Percentiles rank a stretch among this genome's conserved stretches.
Evolutionary conservation across 2,888 invertebrate genomes (phyloP).

Genomic region (Danaus chrysippus): DNA sequence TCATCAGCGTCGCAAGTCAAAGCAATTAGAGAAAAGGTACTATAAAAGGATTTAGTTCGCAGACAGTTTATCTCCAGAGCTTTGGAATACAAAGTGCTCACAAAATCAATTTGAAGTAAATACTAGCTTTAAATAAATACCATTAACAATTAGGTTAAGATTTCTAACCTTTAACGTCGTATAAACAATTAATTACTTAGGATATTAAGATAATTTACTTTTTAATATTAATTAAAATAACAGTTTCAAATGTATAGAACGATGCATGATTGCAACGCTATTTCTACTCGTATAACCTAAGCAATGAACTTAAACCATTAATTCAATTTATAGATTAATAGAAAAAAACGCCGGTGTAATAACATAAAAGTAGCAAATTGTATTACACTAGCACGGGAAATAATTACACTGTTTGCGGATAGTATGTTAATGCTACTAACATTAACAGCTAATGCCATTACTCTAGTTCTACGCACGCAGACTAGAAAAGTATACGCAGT

Average conservation of each 20-base stretch:
- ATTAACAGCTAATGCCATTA: conserved; percentile 30
- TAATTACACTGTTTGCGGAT: conserved; percentile 30
- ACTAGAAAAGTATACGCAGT: not conserved
- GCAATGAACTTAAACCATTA: conserved; percentile 7
- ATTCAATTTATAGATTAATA: conserved; percentile 9
- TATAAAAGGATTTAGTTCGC: conserved; percentile 16
- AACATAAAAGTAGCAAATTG: conserved; percentile 17
- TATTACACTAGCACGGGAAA: conserved; percentile 23
- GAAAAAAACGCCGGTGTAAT: conserved; percentile 11
- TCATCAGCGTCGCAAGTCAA: conserved; percentile 52
- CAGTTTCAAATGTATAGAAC: no score
- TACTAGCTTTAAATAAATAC: not conserved
- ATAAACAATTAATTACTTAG: not conserved
- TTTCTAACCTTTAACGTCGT: not conserved
- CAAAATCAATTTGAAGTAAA: not conserved
- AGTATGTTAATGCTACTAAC: conserved; percentile 27
- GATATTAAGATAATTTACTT: no score
- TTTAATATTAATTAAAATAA: no score
- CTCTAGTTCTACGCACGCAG: conserved; percentile 16
- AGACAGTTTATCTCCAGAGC: conserved; percentile 1
- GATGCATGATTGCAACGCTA: not conserved
- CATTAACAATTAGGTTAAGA: no score
- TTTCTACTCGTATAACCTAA: conserved; percentile 1
- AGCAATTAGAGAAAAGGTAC: conserved; percentile 66
- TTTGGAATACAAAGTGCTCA: conserved; percentile 4